These are phyloP conservation scores for Chloropsis hardwickii DNA, from an alignment of 2,113 vertebrate genomes.

Conservation along the genomic window DNA sequence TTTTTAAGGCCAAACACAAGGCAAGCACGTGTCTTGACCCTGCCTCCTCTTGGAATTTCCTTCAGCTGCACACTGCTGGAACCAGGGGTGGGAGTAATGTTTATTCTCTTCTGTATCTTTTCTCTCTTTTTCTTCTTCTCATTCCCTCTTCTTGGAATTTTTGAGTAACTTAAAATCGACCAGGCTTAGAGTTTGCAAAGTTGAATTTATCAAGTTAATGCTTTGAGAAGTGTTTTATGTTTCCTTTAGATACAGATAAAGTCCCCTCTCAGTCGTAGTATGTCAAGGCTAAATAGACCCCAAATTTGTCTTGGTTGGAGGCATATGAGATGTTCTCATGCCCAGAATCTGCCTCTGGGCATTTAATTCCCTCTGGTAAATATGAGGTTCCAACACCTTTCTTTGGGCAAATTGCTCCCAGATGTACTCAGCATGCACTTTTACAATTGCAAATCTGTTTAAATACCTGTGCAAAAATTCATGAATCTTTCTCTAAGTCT, in stretches of 20 bases:
- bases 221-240: not conserved
- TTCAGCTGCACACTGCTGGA: not conserved
- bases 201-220: not conserved
- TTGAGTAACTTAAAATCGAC: not conserved
- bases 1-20: not conserved
- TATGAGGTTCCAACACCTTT: not conserved
- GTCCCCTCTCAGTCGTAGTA: accelerated
- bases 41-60: not conserved
- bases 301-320: not conserved
- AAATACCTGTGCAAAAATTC: not conserved
- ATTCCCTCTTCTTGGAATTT: not conserved
- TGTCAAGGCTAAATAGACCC: not conserved
- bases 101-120: not conserved
- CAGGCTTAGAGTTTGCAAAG: not conserved
- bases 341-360: not conserved
- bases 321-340: not conserved
- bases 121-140: not conserved
- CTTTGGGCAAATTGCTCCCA: not conserved
- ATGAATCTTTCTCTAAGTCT: not conserved
- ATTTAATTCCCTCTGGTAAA: not conserved
- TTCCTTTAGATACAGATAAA: not conserved
- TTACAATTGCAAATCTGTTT: not conserved
- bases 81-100: not conserved
- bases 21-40: not conserved
- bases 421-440: not conserved